Evolutionary conservation across 1,140 invertebrate genomes (phyloP).

Genomic region (Physella acuta): DNA sequence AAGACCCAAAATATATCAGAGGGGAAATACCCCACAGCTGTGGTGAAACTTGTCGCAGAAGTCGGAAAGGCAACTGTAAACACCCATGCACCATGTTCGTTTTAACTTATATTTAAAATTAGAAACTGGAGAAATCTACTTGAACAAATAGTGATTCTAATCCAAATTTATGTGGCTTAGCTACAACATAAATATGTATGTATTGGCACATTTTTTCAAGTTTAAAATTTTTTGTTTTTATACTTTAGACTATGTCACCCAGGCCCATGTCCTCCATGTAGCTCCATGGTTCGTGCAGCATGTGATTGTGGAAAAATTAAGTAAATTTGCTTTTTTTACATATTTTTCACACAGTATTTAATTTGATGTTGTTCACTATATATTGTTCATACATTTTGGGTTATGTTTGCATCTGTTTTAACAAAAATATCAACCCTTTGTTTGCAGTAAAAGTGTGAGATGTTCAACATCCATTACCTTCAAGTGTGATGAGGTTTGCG

Average conservation of each 20-base stretch:
- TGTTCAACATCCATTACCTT: conserved; percentile 40
- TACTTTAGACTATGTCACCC: conserved; percentile 78
- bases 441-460: conserved; percentile 45
- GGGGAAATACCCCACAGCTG: conserved; percentile 83
- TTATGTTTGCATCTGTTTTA: too few relatives aligned
- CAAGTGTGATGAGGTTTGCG: conserved; percentile 48
- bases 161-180: too few relatives aligned
- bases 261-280: conserved; percentile 76
- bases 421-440: not conserved
- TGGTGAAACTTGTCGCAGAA: conserved; percentile 78
- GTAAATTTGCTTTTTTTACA: conserved; percentile 35
- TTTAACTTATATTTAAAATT: too few relatives aligned
- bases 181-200: too few relatives aligned
- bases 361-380: too few relatives aligned
- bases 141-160: too few relatives aligned
- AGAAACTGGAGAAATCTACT: too few relatives aligned
- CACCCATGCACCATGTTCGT: conserved; percentile 77
- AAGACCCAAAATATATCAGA: conserved; percentile 72
- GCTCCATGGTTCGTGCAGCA: conserved; percentile 64
- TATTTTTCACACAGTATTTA: too few relatives aligned
- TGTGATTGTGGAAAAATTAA: conserved; percentile 63
- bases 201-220: too few relatives aligned
- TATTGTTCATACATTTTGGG: too few relatives aligned
- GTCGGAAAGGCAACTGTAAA: conserved; percentile 65
- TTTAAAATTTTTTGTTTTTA: not conserved